Conservation (phyloP, 2,888 invertebrate species). For the Lobophora halterata region DNA sequence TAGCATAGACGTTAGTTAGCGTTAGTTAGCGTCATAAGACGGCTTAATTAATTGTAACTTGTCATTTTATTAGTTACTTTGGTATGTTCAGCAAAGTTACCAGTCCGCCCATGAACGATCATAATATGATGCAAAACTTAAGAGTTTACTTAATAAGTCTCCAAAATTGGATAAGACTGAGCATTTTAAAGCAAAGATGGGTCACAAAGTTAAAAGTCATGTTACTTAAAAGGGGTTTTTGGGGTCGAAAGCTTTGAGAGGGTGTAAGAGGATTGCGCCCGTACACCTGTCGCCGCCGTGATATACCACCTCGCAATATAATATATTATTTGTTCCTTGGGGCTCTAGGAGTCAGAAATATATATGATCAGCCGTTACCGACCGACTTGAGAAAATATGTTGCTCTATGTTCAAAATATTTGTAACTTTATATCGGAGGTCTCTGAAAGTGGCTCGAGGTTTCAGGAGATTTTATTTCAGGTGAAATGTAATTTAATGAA, state of each 20-base stretch:
- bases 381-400: conserved; percentile 26
- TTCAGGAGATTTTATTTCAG: too few species aligned
- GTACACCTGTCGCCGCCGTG: conserved; percentile 65
- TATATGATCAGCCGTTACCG: conserved; percentile 29
- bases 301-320: conserved; percentile 50
- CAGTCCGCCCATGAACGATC: conserved; percentile 28
- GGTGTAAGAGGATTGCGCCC: conserved; percentile 68
- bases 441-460: too few species aligned
- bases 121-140: conserved; percentile 40
- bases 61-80: too few species aligned
- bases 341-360: conserved; percentile 27
- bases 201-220: conserved; percentile 80
- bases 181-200: conserved; percentile 74
- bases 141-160: conserved; percentile 46
- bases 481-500: too few species aligned
- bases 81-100: conserved; percentile 7
- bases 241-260: conserved; percentile 64
- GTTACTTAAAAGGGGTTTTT: conserved; percentile 77
- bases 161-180: conserved; percentile 62
- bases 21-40: too few species aligned
- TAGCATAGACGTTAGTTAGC: too few species aligned
- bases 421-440: conserved; percentile 10
- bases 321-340: conserved; percentile 41
- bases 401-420: conserved; percentile 16
- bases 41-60: too few species aligned